phyloP scores from a whole-genome alignment of 2,113 vertebrate species.

The Macroglossus sobrinus region DNA sequence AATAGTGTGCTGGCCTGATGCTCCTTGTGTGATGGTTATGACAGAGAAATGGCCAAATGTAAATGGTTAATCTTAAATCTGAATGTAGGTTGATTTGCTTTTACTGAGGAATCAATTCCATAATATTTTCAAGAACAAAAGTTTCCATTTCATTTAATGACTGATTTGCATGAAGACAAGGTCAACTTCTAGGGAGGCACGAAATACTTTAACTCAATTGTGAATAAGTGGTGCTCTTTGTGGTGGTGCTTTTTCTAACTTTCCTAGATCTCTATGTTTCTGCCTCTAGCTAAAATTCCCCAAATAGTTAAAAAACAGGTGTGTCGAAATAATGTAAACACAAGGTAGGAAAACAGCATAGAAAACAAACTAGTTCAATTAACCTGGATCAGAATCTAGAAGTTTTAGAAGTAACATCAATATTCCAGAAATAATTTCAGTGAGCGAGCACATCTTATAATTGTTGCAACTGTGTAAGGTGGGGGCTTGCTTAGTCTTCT shows the following conservation, averaged over 20 bases:
- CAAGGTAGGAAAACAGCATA: not conserved
- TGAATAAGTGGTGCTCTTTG: not conserved
- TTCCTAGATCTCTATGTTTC: not conserved
- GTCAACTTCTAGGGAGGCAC: not conserved
- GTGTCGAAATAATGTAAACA: not conserved
- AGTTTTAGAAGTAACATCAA: not conserved
- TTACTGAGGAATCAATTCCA: not conserved
- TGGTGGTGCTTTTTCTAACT: not conserved
- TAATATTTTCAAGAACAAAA: constrained; percentile 28
- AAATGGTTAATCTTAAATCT: not conserved
- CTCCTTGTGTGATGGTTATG: not conserved
- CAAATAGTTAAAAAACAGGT: not conserved
- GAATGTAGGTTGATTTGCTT: constrained; percentile 9
- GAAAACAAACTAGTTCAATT: not conserved
- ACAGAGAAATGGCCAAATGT: not conserved
- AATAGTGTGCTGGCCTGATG: not conserved
- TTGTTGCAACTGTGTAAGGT: not conserved
- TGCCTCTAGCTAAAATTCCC: not conserved
- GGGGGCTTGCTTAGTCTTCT: not conserved
- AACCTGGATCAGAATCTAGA: not conserved
- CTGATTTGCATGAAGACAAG: constrained; percentile 29
- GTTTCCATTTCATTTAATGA: constrained; percentile 22
- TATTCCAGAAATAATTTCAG: not conserved
- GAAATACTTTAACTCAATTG: constrained; percentile 34
- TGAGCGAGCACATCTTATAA: fast-evolving